Evolutionary conservation across 2,888 invertebrate genomes (phyloP), one percentile per base, ranked within the genome.

Genomic region (Aphidius colemani): DNA sequence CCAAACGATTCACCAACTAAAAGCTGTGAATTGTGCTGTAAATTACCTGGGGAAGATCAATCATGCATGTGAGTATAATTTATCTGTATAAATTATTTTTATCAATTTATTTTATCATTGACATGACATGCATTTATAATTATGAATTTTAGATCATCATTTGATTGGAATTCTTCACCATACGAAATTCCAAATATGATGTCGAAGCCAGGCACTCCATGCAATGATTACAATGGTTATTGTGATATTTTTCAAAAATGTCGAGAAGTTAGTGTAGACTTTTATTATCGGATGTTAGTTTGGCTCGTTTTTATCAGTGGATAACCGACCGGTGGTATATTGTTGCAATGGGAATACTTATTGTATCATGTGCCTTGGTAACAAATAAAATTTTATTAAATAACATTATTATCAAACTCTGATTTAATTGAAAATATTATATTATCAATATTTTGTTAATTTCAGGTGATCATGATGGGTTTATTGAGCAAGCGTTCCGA

Each of bases 111-210:
- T 30, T 30, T 30, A 18, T 5, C 0, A 30, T 30, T 30, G n/a
- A 7, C n/a, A 41, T n/a, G 7, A 6, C 48, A 9, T n/a, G 39
- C n/a, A 43, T 18, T 3, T 7, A 41, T n/a, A 43, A 18, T 46
- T n/a, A 46, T 46, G 48, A 39, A 41, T 43, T 49, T 55, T 9
- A 86, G 86, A 70, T 94, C 95, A 53, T 94, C 94, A 49, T 94
- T 93, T 84, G 88, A 89, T 70, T 94, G 94, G 94, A 95, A 95
- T 83, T 87, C 88, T 62, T 84, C 89, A 69, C 94, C 95, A 0
- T 93, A 89, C 78, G 94, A 95, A 83, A 91, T 96, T 72, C 95
- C 96, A 0, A 93, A 95, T 77, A 92, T 94, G 89, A 92, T 90
- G 79, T 92, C 94, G 56, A 94, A 95, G 76, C 93, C 96, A 0